Base-by-base conservation (phyloP, 2,888 invertebrate species). In the Marronus borbonicus region DNA sequence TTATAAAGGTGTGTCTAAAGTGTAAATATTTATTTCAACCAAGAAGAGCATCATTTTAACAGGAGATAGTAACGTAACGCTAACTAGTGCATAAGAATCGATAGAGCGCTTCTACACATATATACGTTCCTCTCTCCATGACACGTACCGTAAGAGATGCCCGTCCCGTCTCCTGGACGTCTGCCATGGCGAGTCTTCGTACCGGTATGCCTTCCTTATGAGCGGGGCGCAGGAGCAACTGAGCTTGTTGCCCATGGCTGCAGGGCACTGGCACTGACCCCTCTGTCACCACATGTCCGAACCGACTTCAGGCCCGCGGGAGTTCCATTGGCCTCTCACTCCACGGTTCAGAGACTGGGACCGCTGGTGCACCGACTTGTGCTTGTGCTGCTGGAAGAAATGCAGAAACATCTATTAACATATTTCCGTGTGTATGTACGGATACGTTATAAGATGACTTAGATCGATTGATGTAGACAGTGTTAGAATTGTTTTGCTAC, bases 181-280 rank as follows among this genome's bases (percentile, higher is more conserved):
- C 90, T 97, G 96, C 96, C 97, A 97, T 89, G 98, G 98, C 88
- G 97, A 96, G 90, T 97, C 97, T 90, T 96, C 97, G 90, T 97
- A 97, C 88, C 97, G 95, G 91, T 98, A 98, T 88, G 96, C 96
- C 92, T 97, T 98, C 91, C 97, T 95, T 90, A 97, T 95, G 88
- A 98, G 93, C 86, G 98, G 98, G 87, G 97, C 98, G 92, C 98
- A 98, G 87, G 97, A 97, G 92, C 97, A 97, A 89, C 96, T 97
- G 89, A 98, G 92, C 92, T 98, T 98, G 92, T 98, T 98, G 90
- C 98, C 98, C 98, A 98, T 97, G 89, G 93, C 91, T 89, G 93
- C 91, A 89, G 90, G 89, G 79, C 79, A 79, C 79, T 79, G 79
- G 79, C 79, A 79, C 79, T 79, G 79, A 64, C 79, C 93, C 93